phyloP scores from a whole-genome alignment of 2,797 vertebrate species.

The Psittacula echo region DNA sequence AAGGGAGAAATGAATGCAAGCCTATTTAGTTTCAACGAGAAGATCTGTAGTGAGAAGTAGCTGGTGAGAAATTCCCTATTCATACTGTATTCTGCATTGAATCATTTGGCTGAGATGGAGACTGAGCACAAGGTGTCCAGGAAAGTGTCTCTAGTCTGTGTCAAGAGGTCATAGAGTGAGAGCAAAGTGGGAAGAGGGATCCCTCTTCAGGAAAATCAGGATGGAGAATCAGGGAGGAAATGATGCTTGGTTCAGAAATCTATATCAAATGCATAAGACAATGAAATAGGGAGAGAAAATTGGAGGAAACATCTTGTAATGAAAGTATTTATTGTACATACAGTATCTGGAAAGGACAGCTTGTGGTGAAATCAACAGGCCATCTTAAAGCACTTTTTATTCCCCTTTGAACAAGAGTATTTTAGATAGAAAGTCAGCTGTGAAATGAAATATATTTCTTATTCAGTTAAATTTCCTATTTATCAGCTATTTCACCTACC shows the following conservation, averaged over 20 bases:
- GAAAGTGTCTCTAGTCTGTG: not conserved
- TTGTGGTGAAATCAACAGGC: not conserved
- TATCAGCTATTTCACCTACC: slow-evolving; percentile 8
- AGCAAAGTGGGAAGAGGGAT: not conserved
- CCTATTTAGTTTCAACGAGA: not conserved
- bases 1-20: not conserved
- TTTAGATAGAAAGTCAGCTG: not conserved
- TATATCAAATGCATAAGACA: not conserved
- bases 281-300: not conserved
- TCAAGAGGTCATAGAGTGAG: not conserved
- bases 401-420: not conserved
- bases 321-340: not conserved
- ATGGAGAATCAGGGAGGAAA: not conserved
- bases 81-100: not conserved
- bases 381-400: not conserved
- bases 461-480: not conserved
- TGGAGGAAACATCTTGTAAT: not conserved
- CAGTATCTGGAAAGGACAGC: not conserved
- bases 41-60: not conserved
- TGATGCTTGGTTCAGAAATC: not conserved
- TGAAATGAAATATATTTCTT: not conserved
- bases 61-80: not conserved
- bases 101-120: not conserved
- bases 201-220: not conserved
- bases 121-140: not conserved